These are phyloP conservation scores for Sebastes vulpes DNA, from an alignment of 2,797 vertebrate species.

Conservation along the genomic window DNA sequence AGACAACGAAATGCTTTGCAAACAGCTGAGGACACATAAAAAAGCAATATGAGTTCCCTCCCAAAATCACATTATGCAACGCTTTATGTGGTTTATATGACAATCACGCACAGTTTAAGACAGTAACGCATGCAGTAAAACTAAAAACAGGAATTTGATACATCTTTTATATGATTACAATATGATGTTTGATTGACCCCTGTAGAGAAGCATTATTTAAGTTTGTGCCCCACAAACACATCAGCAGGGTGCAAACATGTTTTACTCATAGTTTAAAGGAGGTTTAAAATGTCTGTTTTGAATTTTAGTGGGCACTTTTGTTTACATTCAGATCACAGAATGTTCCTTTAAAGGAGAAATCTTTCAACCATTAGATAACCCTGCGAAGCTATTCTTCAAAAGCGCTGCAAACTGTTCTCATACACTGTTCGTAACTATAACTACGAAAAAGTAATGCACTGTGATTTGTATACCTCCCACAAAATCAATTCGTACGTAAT, in stretches of 20 bases:
- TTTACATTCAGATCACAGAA: neutral
- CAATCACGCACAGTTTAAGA: neutral
- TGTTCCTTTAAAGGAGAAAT: neutral
- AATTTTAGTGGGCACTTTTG: neutral
- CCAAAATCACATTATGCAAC: conserved; percentile 13
- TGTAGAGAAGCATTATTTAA: neutral
- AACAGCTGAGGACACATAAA: conserved; percentile 31
- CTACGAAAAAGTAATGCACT: too few species aligned
- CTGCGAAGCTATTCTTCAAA: neutral
- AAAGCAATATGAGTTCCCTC: neutral
- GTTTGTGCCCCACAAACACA: neutral
- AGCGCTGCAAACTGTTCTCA: too few species aligned
- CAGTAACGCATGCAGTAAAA: neutral
- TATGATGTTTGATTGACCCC: neutral
- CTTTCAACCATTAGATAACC: neutral
- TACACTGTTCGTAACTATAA: too few species aligned
- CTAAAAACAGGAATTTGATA: neutral
- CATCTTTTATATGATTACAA: neutral
- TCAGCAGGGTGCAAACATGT: neutral
- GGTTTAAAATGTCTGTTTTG: neutral
- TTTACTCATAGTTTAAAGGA: neutral
- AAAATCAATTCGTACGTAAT: too few species aligned
- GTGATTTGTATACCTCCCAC: too few species aligned
- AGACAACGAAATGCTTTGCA: conserved; percentile 38
- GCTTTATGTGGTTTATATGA: neutral